phyloP scores from a whole-genome alignment of 2,113 vertebrate species.

The Cryptomyrus ogoouensis region DNA sequence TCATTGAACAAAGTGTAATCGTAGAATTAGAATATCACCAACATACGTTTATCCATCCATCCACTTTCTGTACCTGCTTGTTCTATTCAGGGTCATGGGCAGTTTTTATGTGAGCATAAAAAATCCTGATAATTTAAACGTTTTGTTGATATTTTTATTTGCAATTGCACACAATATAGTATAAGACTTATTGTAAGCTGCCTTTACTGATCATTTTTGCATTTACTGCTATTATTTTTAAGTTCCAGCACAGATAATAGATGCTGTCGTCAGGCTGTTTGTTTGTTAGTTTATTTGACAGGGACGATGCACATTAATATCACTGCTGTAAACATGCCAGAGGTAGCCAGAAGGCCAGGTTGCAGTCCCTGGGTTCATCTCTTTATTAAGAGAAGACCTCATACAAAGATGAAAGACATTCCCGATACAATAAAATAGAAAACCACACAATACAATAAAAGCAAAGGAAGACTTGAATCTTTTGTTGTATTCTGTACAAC shows the following conservation, averaged over 20 bases:
- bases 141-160: neutral
- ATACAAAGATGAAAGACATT: neutral
- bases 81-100: neutral
- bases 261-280: neutral
- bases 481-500: neutral
- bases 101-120: neutral
- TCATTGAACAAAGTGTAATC: neutral
- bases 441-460: neutral
- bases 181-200: neutral
- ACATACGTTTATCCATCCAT: neutral
- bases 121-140: neutral
- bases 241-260: neutral
- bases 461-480: neutral
- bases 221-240: neutral
- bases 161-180: neutral
- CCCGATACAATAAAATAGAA: neutral
- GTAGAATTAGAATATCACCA: neutral
- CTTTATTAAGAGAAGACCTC: neutral
- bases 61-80: neutral
- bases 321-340: neutral
- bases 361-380: neutral
- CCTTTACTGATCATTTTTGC: neutral
- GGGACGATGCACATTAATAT: neutral
- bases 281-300: neutral
- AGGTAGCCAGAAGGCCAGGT: neutral